Percentiles rank a stretch among this genome's conserved stretches.
Conservation (phyloP, 2,888 invertebrate genomes). For the Nasonia oneida region DNA sequence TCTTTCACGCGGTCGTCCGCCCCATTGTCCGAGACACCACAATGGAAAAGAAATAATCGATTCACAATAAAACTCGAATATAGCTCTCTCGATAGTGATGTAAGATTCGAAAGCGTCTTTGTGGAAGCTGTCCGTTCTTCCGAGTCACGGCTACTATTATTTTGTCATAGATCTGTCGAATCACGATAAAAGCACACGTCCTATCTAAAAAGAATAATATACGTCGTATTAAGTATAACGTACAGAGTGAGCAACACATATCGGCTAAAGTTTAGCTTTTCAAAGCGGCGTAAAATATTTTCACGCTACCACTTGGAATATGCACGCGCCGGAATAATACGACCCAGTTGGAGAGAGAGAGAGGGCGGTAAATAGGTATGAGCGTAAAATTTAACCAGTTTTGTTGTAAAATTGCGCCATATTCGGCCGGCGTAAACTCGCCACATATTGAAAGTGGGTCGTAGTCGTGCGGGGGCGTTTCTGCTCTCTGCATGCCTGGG, state of each 20-base stretch:
- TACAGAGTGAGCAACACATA: neutral
- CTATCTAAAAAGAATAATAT: too few species aligned
- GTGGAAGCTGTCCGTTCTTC: neutral
- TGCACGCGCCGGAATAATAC: neutral
- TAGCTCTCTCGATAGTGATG: neutral
- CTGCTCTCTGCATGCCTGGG: neutral
- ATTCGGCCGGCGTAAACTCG: neutral
- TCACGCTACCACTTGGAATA: neutral
- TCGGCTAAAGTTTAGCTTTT: neutral
- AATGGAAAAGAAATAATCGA: conserved; percentile 19
- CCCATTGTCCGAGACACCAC: conserved; percentile 8
- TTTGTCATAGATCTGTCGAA: too few species aligned
- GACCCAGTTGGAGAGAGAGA: neutral
- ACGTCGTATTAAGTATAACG: too few species aligned
- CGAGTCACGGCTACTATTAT: neutral
- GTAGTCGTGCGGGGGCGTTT: neutral
- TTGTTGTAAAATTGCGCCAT: neutral
- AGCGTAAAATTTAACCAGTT: conserved; percentile 13
- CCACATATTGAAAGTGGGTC: conserved; percentile 18
- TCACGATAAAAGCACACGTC: too few species aligned
- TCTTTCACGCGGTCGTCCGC: neutral
- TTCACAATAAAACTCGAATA: neutral
- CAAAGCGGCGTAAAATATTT: conserved; percentile 1
- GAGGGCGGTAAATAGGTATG: neutral
- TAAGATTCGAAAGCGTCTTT: conserved; percentile 24